These are phyloP conservation scores for Syngnathus floridae DNA, from an alignment of 2,113 vertebrate species.

Conservation along the genomic window DNA sequence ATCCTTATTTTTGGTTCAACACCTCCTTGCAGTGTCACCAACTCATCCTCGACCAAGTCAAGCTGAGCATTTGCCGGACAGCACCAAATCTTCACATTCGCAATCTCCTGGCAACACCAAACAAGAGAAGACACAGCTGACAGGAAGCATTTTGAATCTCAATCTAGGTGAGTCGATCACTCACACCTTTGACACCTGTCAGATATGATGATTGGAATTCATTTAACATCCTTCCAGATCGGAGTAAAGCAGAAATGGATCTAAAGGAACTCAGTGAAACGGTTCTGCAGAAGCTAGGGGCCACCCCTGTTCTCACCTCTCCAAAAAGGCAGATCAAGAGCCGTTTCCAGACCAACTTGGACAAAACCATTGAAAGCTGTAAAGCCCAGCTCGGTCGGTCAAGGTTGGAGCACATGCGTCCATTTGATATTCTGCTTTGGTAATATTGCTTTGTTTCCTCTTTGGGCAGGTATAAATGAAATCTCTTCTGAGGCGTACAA, in stretches of 20 bases:
- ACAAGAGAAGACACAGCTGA: conserved; percentile 78
- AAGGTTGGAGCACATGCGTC: background rate
- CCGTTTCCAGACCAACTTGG: conserved; percentile 92
- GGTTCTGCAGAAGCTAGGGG: conserved; percentile 84
- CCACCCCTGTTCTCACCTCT: conserved; percentile 79
- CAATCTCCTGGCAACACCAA: conserved; percentile 78
- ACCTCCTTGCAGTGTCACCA: conserved; percentile 74
- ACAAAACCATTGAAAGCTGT: conserved; percentile 98
- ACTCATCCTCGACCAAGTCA: conserved; percentile 75
- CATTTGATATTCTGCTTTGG: background rate
- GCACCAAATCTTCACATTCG: conserved; percentile 85
- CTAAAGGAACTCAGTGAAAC: conserved; percentile 92
- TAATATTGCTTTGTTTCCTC: background rate
- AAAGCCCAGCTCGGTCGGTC: conserved; percentile 92
- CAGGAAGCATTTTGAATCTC: conserved; percentile 94
- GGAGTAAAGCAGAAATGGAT: conserved; percentile 97
- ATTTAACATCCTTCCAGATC: conserved; percentile 71
- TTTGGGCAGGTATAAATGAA: conserved; percentile 86
- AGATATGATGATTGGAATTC: background rate
- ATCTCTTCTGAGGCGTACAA: conserved; percentile 92
- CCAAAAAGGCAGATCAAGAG: conserved; percentile 90
- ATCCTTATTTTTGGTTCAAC: background rate
- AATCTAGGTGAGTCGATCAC: conserved; percentile 83
- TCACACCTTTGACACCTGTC: too few species aligned
- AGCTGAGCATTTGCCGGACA: conserved; percentile 79